Evolutionary conservation across 2,888 invertebrate species (phyloP).

Genomic region (Deilephila porcellus): DNA sequence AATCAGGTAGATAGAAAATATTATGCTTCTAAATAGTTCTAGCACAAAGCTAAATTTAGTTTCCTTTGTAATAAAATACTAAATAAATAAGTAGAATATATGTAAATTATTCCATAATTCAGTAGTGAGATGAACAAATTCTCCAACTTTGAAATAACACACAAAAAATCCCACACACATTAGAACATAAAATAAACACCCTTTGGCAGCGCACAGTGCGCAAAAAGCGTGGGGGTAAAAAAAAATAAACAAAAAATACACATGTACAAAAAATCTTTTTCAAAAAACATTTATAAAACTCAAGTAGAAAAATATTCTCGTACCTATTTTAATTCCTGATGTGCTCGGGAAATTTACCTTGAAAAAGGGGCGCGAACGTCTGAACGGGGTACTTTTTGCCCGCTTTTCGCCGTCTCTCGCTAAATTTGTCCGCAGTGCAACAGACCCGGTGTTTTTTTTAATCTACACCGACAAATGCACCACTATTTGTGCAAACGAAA

Average conservation of each 20-base stretch:
- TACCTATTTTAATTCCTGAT: slow-evolving; percentile 55
- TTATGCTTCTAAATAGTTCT: no score
- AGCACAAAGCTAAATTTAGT: no score
- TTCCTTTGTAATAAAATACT: no score
- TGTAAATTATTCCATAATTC: not conserved
- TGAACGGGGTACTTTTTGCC: slow-evolving; percentile 52
- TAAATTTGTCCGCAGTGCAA: slow-evolving; percentile 71
- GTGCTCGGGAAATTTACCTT: slow-evolving; percentile 55
- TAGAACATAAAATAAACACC: not conserved
- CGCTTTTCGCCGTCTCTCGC: slow-evolving; percentile 63
- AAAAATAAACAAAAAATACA: slow-evolving; percentile 2
- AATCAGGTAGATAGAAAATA: no score
- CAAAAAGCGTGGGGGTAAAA: not conserved
- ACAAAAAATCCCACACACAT: not conserved
- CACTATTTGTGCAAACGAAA: slow-evolving; percentile 54
- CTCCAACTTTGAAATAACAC: not conserved
- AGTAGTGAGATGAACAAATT: not conserved
- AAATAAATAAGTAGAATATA: not conserved
- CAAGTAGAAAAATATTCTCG: slow-evolving; percentile 39
- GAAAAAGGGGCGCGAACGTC: slow-evolving; percentile 63
- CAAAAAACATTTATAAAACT: slow-evolving; percentile 37
- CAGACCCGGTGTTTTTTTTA: slow-evolving; percentile 46
- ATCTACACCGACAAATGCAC: slow-evolving; percentile 50
- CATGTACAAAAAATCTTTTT: not conserved
- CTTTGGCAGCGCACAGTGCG: slow-evolving; percentile 11